Base-by-base conservation (phyloP, 2,888 invertebrate species). In the Tanytarsus gracilentus region DNA sequence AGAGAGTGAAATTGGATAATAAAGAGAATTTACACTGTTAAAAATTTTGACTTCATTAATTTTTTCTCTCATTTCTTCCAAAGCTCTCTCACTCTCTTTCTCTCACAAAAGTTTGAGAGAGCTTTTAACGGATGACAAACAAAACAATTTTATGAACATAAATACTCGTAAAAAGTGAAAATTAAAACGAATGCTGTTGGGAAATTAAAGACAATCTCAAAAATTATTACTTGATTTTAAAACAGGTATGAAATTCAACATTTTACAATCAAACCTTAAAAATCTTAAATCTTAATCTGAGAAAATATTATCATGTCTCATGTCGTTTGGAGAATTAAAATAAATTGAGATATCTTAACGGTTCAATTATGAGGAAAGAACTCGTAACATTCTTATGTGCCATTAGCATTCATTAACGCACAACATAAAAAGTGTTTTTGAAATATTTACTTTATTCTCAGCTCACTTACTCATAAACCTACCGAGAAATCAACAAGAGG, bases 371-470 rank as follows among this genome's bases (percentile, higher is more conserved):
- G n/a, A n/a, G n/a, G n/a, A n/a, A n/a, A n/a, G n/a, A n/a, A n/a
- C n/a, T n/a, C n/a, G n/a, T n/a, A n/a, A n/a, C n/a, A n/a, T n/a
- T n/a, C n/a, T n/a, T n/a, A n/a, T n/a, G n/a, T n/a, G n/a, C 18
- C 44, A 44, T 44, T 18, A 44, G 23, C 21, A 44, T 44, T 44
- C 44, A 44, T 44, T 44, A 44, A 44, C 44, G 44, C 44, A 44
- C 23, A 23, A 44, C 44, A 23, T 44, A 44, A 18, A 14, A 16
- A 44, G 23, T 44, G 44, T 4, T 18, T 23, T 44, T 44, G 23
- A 44, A 33, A 11, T 33, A 23, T 18, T 44, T 4, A 9, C 18
- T 21, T 23, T 40, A 33, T 3, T 33, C 4, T 11, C 8, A 4
- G 14, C 11, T 14, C n/a, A n/a, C 16, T 36, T 36, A n/a, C 36